Conservation (phyloP, 2,888 invertebrate genomes). For the Melanophora roralis region DNA sequence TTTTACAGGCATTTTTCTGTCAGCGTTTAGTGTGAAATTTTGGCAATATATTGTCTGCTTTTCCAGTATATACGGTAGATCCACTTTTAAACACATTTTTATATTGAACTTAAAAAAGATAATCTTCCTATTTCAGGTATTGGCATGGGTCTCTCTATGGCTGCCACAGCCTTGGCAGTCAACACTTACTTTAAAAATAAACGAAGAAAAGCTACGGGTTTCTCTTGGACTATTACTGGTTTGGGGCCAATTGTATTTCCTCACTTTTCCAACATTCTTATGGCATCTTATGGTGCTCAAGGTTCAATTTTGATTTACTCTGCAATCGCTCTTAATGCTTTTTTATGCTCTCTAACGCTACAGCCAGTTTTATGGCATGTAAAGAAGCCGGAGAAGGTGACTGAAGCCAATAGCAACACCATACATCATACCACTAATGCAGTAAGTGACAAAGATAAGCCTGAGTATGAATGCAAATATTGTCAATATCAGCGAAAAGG, state of each 20-base stretch:
- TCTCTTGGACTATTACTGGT: constrained; percentile 85
- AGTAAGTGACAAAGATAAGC: constrained; percentile 42
- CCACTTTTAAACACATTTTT: neutral
- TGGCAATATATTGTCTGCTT: constrained; percentile 82
- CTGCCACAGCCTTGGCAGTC: constrained; percentile 83
- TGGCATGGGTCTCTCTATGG: constrained; percentile 82
- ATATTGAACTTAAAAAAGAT: constrained; percentile 59
- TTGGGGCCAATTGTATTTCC: constrained; percentile 86
- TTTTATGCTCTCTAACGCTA: constrained; percentile 82
- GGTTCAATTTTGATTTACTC: constrained; percentile 84
- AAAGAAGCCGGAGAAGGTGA: constrained; percentile 75
- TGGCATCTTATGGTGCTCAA: constrained; percentile 81
- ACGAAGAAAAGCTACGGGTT: constrained; percentile 83
- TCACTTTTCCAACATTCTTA: constrained; percentile 81
- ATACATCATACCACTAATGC: constrained; percentile 25
- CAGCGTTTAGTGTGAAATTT: constrained; percentile 82
- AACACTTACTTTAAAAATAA: constrained; percentile 85
- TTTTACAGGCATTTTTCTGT: constrained; percentile 80
- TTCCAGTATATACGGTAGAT: constrained; percentile 83
- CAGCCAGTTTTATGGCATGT: constrained; percentile 87
- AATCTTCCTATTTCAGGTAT: constrained; percentile 60
- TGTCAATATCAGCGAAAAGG: constrained; percentile 69
- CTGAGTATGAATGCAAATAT: constrained; percentile 73
- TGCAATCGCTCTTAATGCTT: constrained; percentile 82
- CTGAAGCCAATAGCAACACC: constrained; percentile 68